These are phyloP conservation scores for Hemitrygon akajei DNA, from an alignment of 2,797 vertebrate species.

Conservation along the genomic window DNA sequence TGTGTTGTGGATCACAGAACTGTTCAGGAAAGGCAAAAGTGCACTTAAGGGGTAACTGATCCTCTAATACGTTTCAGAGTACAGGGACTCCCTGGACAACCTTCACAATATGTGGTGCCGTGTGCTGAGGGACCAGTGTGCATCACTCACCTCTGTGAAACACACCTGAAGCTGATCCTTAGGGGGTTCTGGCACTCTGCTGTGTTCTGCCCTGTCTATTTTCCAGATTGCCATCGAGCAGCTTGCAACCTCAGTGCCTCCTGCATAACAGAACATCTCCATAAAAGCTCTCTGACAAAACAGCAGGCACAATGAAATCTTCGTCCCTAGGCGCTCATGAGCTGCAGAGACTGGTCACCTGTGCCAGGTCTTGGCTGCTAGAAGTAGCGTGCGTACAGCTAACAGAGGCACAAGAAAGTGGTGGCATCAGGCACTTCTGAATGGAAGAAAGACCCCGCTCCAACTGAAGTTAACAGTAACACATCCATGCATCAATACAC, in stretches of 20 bases:
- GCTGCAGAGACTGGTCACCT: background rate
- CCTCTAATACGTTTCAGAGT: background rate
- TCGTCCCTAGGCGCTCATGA: background rate
- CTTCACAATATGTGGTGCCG: background rate
- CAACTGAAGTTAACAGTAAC: no score
- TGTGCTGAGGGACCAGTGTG: background rate
- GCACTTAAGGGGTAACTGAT: background rate
- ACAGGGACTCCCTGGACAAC: background rate
- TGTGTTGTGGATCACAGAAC: background rate
- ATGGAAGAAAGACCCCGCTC: background rate
- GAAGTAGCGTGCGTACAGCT: background rate
- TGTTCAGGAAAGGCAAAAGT: no score
- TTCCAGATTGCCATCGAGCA: background rate
- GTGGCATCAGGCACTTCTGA: background rate
- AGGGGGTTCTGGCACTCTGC: background rate
- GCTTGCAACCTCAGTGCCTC: background rate
- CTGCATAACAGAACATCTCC: background rate
- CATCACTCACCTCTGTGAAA: background rate
- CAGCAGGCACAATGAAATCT: background rate
- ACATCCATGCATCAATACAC: no score
- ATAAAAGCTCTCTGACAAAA: background rate
- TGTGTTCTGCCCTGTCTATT: background rate
- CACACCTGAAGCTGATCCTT: background rate
- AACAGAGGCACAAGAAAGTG: background rate
- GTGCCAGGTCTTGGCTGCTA: background rate